phyloP scores from a whole-genome alignment of 2,113 vertebrate genomes.

The Malurus elegans region DNA sequence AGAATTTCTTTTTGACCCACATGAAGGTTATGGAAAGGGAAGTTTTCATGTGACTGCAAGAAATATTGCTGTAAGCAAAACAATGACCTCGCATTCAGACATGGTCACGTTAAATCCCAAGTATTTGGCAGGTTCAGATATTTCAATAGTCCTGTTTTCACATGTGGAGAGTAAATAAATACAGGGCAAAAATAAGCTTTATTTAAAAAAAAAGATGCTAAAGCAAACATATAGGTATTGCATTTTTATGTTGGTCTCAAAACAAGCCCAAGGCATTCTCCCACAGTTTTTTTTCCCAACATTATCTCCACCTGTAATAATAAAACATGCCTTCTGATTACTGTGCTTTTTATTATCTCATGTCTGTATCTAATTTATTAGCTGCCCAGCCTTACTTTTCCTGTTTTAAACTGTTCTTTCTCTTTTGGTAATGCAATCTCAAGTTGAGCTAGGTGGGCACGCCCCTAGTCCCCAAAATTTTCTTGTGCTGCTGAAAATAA shows the following conservation, averaged over 20 bases:
- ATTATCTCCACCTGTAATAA: conserved; percentile 91
- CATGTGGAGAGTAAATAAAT: conserved; percentile 23
- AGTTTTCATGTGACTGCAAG: neutral
- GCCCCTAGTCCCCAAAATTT: neutral
- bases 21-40: neutral
- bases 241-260: conserved; percentile 58
- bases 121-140: neutral
- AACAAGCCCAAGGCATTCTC: conserved; percentile 79
- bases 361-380: conserved; percentile 86
- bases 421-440: conserved; percentile 31
- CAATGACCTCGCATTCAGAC: neutral
- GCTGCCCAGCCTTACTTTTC: conserved; percentile 68
- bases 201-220: neutral
- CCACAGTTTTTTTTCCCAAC: conserved; percentile 75
- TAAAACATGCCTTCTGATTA: conserved; percentile 86
- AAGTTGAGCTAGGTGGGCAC: conserved; percentile 45
- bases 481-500: neutral
- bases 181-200: neutral
- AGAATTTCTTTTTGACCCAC: neutral
- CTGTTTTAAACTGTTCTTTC: conserved; percentile 41
- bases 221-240: conserved; percentile 51
- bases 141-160: neutral
- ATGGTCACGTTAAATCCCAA: neutral
- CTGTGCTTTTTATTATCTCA: conserved; percentile 79
- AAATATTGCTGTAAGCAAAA: neutral